phyloP scores from a whole-genome alignment of 2,113 vertebrate genomes.

The Siniperca knerii region DNA sequence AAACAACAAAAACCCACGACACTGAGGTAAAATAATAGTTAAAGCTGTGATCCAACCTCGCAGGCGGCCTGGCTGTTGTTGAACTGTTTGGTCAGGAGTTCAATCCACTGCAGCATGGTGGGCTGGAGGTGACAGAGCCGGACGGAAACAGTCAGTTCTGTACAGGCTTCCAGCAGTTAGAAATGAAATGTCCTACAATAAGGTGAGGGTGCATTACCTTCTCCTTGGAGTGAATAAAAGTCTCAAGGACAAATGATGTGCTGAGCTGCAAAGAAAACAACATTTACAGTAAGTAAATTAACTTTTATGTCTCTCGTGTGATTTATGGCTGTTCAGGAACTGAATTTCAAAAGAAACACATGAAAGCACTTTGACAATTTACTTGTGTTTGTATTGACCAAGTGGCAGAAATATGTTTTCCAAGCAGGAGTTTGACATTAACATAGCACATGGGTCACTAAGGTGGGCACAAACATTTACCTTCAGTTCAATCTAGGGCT shows the following conservation, averaged over 20 bases:
- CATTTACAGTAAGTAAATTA: neutral
- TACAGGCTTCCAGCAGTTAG: neutral
- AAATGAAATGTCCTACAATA: neutral
- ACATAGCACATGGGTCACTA: too few relatives aligned
- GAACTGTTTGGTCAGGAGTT: conserved; percentile 98
- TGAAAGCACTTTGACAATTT: too few relatives aligned
- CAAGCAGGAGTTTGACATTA: too few relatives aligned
- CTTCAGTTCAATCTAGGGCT: too few relatives aligned
- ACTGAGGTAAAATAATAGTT: neutral
- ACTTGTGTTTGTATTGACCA: too few relatives aligned
- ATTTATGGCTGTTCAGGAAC: neutral
- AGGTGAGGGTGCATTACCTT: conserved; percentile 85
- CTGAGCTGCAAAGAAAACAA: conserved; percentile 89
- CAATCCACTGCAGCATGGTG: conserved; percentile 99
- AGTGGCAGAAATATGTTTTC: too few relatives aligned
- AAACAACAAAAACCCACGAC: neutral
- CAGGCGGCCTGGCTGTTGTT: conserved; percentile 99
- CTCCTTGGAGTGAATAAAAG: conserved; percentile 99
- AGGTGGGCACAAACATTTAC: too few relatives aligned
- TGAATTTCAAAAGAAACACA: neutral
- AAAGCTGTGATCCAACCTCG: conserved; percentile 84
- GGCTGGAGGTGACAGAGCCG: conserved; percentile 82
- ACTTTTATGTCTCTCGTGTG: neutral
- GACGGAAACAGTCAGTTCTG: neutral
- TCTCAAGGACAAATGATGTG: conserved; percentile 98